These are phyloP conservation scores for Sinohyriopsis cumingii DNA, from an alignment of 2,888 invertebrate species.

Conservation along the genomic window DNA sequence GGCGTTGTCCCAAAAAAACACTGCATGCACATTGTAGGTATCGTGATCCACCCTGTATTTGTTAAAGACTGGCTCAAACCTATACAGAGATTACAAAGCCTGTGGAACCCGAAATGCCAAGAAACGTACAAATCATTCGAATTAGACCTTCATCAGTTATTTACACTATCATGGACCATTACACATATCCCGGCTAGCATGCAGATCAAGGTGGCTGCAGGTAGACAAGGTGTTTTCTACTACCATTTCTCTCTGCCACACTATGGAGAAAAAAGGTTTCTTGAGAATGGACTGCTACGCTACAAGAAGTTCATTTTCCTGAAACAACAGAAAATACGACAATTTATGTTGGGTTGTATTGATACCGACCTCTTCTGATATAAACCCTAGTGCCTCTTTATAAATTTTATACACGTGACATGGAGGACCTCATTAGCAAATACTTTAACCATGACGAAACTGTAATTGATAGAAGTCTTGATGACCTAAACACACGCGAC, in stretches of 20 bases:
- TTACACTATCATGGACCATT: constrained; percentile 17
- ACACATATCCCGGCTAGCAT: constrained; percentile 47
- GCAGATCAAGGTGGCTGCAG: constrained; percentile 71
- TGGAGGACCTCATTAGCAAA: constrained; percentile 53
- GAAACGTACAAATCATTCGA: constrained; percentile 47
- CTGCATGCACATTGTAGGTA: constrained; percentile 50
- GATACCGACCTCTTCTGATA: constrained; percentile 75
- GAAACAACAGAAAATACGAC: constrained; percentile 69
- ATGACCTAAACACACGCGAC: constrained; percentile 70
- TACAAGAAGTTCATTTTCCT: constrained; percentile 72
- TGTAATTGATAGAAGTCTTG: constrained; percentile 70
- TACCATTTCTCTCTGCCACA: constrained; percentile 74
- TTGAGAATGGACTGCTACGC: constrained; percentile 66
- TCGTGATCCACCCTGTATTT: constrained; percentile 70
- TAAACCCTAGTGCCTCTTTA: constrained; percentile 72
- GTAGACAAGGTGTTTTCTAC: constrained; percentile 72
- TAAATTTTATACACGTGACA: constrained; percentile 63
- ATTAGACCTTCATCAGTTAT: constrained; percentile 20
- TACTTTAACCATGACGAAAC: constrained; percentile 73
- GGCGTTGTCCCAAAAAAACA: constrained; percentile 67
- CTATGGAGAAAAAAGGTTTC: constrained; percentile 70
- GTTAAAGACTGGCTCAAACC: constrained; percentile 33
- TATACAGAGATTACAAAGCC: constrained; percentile 35
- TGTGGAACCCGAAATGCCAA: constrained; percentile 55
- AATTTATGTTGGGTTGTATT: constrained; percentile 74